These are phyloP conservation scores for Mesoclemmys tuberculata DNA, from an alignment of 2,113 vertebrate species.

Conservation along the genomic window DNA sequence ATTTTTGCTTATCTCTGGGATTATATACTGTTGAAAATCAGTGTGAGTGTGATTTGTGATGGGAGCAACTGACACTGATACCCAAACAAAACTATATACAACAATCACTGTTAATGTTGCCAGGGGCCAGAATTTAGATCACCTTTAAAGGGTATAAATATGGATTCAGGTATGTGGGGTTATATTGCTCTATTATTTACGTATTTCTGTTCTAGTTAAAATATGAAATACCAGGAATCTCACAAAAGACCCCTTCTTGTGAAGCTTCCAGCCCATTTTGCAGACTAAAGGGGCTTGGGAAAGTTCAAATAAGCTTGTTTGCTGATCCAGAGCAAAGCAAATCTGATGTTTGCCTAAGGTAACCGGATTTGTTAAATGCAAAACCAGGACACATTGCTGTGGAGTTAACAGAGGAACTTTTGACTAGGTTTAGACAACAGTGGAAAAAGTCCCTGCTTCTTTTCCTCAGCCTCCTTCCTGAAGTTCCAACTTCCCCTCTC, in stretches of 20 bases:
- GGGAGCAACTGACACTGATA: rapidly evolving
- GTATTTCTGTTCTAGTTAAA: background rate
- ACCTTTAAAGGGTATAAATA: background rate
- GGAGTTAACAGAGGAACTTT: background rate
- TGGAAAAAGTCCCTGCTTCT: background rate
- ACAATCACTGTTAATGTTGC: too few species aligned
- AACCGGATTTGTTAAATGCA: background rate
- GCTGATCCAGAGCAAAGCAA: background rate
- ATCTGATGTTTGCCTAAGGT: background rate
- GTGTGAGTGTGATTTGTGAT: background rate
- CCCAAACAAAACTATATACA: background rate
- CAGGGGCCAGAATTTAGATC: background rate
- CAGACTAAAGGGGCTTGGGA: background rate
- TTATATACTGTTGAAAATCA: background rate
- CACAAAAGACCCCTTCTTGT: too few species aligned
- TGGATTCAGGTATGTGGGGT: background rate
- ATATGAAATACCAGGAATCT: too few species aligned
- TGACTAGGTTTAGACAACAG: background rate
- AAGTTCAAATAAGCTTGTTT: background rate
- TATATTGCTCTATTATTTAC: background rate
- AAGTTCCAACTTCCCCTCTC: too few species aligned
- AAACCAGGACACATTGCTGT: background rate
- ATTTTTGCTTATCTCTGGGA: background rate
- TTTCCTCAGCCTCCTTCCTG: background rate
- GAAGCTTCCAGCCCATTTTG: background rate